A percentile compares a stretch with the other conserved stretches of the same genome.
phyloP scores from a whole-genome alignment of 1,140 invertebrate genomes.

The Pseudachorutes palmiensis region DNA sequence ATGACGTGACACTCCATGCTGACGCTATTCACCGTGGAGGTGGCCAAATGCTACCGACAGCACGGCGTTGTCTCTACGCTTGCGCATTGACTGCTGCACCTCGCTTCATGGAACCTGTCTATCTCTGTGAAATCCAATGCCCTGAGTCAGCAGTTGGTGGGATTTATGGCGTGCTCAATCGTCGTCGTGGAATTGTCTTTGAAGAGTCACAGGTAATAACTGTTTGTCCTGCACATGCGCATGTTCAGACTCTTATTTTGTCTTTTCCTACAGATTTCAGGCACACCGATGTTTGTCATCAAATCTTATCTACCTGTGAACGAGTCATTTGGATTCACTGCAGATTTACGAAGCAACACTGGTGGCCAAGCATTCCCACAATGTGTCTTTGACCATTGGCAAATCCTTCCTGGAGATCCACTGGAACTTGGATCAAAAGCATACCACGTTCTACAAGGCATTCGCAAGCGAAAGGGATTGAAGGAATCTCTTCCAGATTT shows the following conservation, averaged over 20 bases:
- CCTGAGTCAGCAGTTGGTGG: conserved; percentile 70
- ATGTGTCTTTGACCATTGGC: conserved; percentile 99
- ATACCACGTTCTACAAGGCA: conserved; percentile 78
- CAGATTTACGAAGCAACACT: conserved; percentile 95
- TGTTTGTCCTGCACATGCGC: too few species aligned
- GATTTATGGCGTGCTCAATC: conserved; percentile 93
- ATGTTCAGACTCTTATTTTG: background rate
- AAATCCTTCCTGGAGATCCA: conserved; percentile 92
- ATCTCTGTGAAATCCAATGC: conserved; percentile 92
- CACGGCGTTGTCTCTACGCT: conserved; percentile 93
- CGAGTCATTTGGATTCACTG: conserved; percentile 98
- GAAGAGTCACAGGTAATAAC: conserved; percentile 78
- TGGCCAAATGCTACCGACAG: conserved; percentile 99
- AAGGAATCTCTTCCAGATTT: conserved; percentile 94
- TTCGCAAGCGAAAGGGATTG: conserved; percentile 97
- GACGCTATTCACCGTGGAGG: conserved; percentile 99
- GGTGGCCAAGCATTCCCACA: conserved; percentile 99
- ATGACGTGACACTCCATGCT: conserved; percentile 97
- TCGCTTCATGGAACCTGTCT: conserved; percentile 95
- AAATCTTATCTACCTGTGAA: conserved; percentile 98
- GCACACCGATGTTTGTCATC: conserved; percentile 97
- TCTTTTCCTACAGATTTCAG: conserved; percentile 57
- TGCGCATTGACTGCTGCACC: conserved; percentile 85
- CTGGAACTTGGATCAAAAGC: conserved; percentile 69
- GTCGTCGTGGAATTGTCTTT: conserved; percentile 91